A percentile compares a stretch with the other conserved stretches of the same genome.
These are phyloP conservation scores for Bettongia penicillata DNA, from an alignment of 2,113 vertebrate species.

Conservation along the genomic window DNA sequence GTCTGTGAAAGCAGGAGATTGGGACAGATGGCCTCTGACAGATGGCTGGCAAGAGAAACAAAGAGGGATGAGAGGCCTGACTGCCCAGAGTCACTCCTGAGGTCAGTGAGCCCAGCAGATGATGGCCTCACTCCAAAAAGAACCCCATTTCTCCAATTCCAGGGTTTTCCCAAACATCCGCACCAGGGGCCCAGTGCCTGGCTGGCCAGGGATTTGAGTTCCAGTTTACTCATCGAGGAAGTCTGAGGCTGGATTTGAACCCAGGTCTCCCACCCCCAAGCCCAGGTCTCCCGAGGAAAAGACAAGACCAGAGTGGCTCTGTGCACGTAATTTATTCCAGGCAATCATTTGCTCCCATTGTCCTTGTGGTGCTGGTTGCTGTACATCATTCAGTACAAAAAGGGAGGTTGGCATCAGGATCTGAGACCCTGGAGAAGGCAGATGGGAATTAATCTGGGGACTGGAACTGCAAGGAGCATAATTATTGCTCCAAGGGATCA, in stretches of 20 bases:
- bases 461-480: slow-evolving; percentile 1
- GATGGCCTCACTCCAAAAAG: no score
- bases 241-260: no score
- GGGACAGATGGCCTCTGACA: no score
- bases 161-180: no score
- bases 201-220: not conserved
- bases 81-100: no score
- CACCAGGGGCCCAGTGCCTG: no score
- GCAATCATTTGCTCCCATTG: slow-evolving; percentile 94
- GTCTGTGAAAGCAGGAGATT: not conserved
- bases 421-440: slow-evolving; percentile 47
- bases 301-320: slow-evolving; percentile 82
- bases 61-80: not conserved
- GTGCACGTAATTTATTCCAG: slow-evolving; percentile 94
- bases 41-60: not conserved
- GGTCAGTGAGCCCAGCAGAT: no score
- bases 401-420: slow-evolving; percentile 78
- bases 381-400: slow-evolving; percentile 88
- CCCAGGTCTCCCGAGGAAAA: slow-evolving; percentile 51
- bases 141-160: no score
- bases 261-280: no score
- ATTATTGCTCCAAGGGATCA: not conserved
- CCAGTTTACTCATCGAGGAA: not conserved
- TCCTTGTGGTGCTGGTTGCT: slow-evolving; percentile 89
- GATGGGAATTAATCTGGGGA: slow-evolving; percentile 29